Percentiles rank a stretch among this genome's conserved stretches.
phyloP scores from a whole-genome alignment of 37 sponge, comb jelly and placozoan species.

The Eunapius fragilis region DNA sequence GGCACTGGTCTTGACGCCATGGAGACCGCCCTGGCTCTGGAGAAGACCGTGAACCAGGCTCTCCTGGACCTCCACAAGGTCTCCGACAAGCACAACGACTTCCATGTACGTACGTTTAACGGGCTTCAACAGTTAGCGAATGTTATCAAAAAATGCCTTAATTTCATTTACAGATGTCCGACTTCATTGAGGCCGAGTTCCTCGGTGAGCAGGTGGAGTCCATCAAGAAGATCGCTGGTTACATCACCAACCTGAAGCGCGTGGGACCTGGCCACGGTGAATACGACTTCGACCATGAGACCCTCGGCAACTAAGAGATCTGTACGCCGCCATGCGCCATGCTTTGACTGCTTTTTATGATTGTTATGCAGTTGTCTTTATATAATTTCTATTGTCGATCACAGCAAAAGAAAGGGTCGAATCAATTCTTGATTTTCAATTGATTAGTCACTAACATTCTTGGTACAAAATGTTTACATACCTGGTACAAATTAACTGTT shows the following conservation, averaged over 20 bases:
- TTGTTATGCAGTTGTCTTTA: too few species aligned
- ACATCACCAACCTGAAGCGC: conserved; percentile 78
- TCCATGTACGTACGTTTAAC: conserved; percentile 56
- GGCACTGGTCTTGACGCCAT: conserved; percentile 76
- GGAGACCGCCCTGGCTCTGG: conserved; percentile 74
- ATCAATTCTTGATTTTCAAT: too few species aligned
- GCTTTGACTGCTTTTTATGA: too few species aligned
- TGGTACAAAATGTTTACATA: too few species aligned
- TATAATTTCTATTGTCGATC: too few species aligned
- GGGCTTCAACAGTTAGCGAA: too few species aligned
- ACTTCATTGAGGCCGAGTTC: conserved; percentile 76
- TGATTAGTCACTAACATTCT: too few species aligned
- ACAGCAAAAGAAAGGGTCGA: too few species aligned
- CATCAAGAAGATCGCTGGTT: conserved; percentile 83
- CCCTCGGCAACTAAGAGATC: conserved; percentile 11
- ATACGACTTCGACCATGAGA: conserved; percentile 80
- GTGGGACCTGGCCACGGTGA: conserved; percentile 88
- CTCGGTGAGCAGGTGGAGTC: conserved; percentile 81
- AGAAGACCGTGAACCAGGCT: conserved; percentile 83
- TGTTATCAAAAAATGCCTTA: background rate
- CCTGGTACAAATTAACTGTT: too few species aligned
- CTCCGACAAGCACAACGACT: conserved; percentile 66
- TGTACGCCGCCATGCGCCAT: too few species aligned
- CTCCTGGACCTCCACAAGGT: conserved; percentile 84
- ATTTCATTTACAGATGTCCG: conserved; percentile 44